Conservation (phyloP, 2,113 vertebrate species). For the Climacteris rufus region DNA sequence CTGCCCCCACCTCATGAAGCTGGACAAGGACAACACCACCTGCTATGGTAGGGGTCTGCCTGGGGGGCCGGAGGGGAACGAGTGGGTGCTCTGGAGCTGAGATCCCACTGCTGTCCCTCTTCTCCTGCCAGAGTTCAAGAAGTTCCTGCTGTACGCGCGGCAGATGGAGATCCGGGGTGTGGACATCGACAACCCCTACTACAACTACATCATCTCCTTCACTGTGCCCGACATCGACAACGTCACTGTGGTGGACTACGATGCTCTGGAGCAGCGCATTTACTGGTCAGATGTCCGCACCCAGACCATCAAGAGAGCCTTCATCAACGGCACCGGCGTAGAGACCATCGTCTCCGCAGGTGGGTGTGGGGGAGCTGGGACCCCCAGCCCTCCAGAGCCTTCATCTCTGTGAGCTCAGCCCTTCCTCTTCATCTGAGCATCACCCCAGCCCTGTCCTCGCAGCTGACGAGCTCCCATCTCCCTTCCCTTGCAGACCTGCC, state of each 20-base stretch:
- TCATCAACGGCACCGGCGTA: constrained; percentile 95
- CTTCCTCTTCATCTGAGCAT: background rate
- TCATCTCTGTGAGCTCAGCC: rapidly evolving
- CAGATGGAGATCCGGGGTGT: constrained; percentile 98
- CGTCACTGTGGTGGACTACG: constrained; percentile 93
- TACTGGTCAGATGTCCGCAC: constrained; percentile 98
- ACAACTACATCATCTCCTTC: constrained; percentile 99
- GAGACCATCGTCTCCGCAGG: constrained; percentile 88
- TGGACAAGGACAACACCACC: constrained; percentile 85
- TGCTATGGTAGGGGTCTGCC: constrained; percentile 82
- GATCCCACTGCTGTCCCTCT: background rate
- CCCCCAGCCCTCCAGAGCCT: background rate
- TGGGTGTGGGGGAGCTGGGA: background rate
- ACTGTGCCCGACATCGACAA: constrained; percentile 97
- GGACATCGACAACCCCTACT: constrained; percentile 95
- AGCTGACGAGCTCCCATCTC: rapidly evolving
- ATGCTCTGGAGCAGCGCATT: constrained; percentile 89
- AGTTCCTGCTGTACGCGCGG: constrained; percentile 95
- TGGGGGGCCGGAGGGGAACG: rapidly evolving
- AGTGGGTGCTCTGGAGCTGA: rapidly evolving
- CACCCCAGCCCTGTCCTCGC: rapidly evolving
- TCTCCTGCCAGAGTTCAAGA: constrained; percentile 81
- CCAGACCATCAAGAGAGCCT: constrained; percentile 95
- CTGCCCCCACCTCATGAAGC: constrained; percentile 97
- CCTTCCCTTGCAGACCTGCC: constrained; percentile 80